phyloP scores from a whole-genome alignment of 2,888 invertebrate species.

The Sarcophaga rosellei region DNA sequence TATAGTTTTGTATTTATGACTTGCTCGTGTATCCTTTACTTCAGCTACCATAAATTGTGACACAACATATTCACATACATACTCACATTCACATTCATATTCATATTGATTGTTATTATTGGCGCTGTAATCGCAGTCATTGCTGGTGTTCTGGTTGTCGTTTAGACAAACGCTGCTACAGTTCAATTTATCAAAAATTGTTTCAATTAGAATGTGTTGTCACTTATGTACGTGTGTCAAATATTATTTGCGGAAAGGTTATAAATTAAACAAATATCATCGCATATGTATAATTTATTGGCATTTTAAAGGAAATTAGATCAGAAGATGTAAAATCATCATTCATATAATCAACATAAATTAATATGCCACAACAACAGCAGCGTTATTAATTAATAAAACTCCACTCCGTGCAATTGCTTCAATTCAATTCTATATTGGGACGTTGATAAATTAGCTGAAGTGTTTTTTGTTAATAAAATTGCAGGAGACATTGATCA shows the following conservation, averaged over 20 bases:
- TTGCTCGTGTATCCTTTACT: slow-evolving; percentile 50
- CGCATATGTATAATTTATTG: slow-evolving; percentile 61
- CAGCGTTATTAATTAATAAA: slow-evolving; percentile 46
- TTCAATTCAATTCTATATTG: not conserved
- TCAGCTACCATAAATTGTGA: slow-evolving; percentile 61
- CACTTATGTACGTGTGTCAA: slow-evolving; percentile 66
- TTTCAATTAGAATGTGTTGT: slow-evolving; percentile 69
- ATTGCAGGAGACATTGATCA: not conserved
- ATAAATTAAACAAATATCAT: slow-evolving; percentile 61
- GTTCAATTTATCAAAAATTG: slow-evolving; percentile 68
- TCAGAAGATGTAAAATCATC: slow-evolving; percentile 56
- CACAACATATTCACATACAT: slow-evolving; percentile 2
- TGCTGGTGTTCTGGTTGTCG: slow-evolving; percentile 43
- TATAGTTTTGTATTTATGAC: slow-evolving; percentile 50
- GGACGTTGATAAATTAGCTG: not conserved
- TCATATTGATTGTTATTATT: slow-evolving; percentile 18
- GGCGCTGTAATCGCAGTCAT: slow-evolving; percentile 16
- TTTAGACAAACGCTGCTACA: slow-evolving; percentile 47
- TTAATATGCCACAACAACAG: slow-evolving; percentile 7
- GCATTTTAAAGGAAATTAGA: slow-evolving; percentile 66
- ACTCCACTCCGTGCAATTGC: not conserved
- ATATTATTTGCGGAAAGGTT: slow-evolving; percentile 67
- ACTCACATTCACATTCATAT: not conserved
- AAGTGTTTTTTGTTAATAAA: not conserved
- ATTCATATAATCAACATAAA: slow-evolving; percentile 60